Evolutionary conservation across 2,113 vertebrate genomes (phyloP).

Genomic region (Petaurus breviceps): DNA sequence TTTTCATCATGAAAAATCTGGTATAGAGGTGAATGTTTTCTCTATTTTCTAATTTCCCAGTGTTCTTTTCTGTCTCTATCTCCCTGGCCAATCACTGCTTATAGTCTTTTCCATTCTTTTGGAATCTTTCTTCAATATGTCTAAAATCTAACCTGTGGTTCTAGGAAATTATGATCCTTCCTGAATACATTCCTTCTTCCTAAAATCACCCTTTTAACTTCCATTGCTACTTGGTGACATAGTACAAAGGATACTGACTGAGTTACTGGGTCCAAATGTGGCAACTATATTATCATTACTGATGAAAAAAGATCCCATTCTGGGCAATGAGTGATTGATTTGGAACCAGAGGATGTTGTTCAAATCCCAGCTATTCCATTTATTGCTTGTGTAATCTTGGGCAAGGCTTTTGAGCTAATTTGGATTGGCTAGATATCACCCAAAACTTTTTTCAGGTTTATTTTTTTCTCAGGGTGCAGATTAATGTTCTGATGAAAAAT

Average conservation of each 20-base stretch:
- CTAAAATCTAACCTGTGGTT: not conserved
- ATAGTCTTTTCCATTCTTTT: not conserved
- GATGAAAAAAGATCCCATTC: not conserved
- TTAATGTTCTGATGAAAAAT: not conserved
- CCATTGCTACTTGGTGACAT: not conserved
- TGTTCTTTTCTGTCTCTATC: not conserved
- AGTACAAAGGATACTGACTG: not conserved
- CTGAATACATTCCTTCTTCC: not conserved
- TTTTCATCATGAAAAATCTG: not conserved
- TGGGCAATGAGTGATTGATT: not conserved
- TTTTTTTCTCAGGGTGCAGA: not conserved
- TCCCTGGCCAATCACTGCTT: not conserved
- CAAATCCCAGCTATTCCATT: not conserved
- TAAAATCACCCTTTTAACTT: not conserved
- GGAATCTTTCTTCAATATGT: not conserved
- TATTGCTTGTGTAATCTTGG: not conserved
- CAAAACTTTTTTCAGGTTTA: not conserved
- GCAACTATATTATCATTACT: not conserved
- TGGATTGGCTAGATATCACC: not conserved
- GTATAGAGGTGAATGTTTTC: not conserved
- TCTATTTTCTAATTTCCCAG: not conserved
- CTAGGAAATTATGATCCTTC: not conserved
- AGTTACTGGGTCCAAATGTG: not conserved
- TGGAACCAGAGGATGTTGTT: not conserved
- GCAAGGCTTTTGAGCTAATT: not conserved